Percentiles rank a stretch among this genome's conserved stretches.
Conservation (phyloP, 2,797 vertebrate species). For the Loriculus beryllinus region DNA sequence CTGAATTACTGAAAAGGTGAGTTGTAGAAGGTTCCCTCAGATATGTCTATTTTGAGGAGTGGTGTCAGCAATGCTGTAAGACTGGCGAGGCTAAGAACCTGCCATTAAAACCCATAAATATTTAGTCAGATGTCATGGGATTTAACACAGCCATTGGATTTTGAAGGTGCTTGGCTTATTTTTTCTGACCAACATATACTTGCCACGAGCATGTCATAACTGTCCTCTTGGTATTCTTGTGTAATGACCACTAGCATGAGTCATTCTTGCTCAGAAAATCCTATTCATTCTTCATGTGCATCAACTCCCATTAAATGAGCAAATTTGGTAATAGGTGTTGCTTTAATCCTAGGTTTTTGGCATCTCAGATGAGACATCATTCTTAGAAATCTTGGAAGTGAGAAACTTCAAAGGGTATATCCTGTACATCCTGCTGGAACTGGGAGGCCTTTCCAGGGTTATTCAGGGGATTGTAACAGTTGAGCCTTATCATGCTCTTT, state of each 20-base stretch:
- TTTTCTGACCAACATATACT: neutral
- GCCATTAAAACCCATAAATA: neutral
- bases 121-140: neutral
- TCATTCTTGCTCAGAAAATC: neutral
- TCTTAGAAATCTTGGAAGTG: neutral
- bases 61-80: neutral
- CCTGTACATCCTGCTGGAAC: neutral
- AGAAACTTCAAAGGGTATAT: neutral
- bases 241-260: neutral
- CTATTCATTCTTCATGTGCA: neutral
- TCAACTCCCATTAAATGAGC: neutral
- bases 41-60: neutral
- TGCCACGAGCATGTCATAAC: neutral
- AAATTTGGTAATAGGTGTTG: neutral
- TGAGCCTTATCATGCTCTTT: neutral
- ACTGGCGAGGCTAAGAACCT: neutral
- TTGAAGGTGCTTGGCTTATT: neutral
- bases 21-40: neutral
- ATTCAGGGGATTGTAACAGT: neutral
- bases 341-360: neutral
- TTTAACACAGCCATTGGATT: neutral
- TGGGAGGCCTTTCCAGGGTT: neutral
- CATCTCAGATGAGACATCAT: neutral
- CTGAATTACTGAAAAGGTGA: neutral
- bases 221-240: neutral